These are phyloP conservation scores for Lepilemur ruficaudatus DNA, from an alignment of 2,797 vertebrate genomes.

Conservation along the genomic window DNA sequence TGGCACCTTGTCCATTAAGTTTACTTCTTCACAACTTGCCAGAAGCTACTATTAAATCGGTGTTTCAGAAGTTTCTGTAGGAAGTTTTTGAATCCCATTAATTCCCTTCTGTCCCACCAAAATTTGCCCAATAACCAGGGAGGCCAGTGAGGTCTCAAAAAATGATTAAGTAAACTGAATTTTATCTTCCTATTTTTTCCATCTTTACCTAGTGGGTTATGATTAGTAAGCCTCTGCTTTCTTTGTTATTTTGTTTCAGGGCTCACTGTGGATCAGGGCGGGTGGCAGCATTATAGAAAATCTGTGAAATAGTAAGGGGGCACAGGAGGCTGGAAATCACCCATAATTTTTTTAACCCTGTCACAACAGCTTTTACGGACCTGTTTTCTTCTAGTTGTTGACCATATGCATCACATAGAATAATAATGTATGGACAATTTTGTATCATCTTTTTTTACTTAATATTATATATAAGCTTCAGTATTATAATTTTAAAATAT, in stretches of 20 bases:
- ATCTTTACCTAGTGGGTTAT: neutral
- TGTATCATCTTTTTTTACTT: neutral
- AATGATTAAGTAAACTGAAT: neutral
- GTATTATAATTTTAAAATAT: conserved; percentile 12
- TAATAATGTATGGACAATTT: neutral
- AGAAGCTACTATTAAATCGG: neutral
- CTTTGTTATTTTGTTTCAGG: neutral
- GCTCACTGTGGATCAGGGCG: neutral
- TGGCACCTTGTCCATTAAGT: neutral
- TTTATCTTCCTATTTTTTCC: conserved; percentile 3
- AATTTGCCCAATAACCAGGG: neutral
- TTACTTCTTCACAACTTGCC: neutral
- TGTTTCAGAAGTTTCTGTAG: neutral
- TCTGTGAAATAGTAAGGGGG: neutral
- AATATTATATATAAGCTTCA: neutral
- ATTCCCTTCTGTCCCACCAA: conserved; percentile 6
- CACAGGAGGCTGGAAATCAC: neutral
- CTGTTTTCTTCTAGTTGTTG: neutral
- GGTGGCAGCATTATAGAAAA: neutral
- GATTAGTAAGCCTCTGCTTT: neutral
- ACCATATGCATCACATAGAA: neutral
- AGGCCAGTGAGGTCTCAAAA: neutral
- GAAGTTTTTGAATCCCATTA: neutral
- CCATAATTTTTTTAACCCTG: neutral
- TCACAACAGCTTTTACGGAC: neutral